phyloP scores from a whole-genome alignment of 2,888 invertebrate species.

The Lithodes maja region DNA sequence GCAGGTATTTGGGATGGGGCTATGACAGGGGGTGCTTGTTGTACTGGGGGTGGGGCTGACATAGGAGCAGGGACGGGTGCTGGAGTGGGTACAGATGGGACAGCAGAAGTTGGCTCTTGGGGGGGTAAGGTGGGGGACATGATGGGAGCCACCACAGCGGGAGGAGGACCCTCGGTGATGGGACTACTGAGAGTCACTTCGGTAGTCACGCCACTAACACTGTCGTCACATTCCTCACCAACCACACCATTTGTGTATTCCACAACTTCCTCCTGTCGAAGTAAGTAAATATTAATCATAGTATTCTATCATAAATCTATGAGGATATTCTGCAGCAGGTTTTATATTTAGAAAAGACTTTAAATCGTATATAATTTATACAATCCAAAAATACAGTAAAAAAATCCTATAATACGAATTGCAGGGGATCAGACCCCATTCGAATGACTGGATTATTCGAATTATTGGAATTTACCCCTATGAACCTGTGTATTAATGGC shows the following conservation, averaged over 20 bases:
- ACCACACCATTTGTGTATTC: slow-evolving; percentile 72
- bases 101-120: slow-evolving; percentile 27
- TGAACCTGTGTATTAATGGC: too few relatives aligned
- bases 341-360: too few relatives aligned
- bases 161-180: slow-evolving; percentile 56
- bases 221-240: slow-evolving; percentile 44
- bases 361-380: too few relatives aligned
- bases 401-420: too few relatives aligned
- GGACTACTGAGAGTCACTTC: slow-evolving; percentile 37
- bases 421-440: too few relatives aligned
- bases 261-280: slow-evolving; percentile 70
- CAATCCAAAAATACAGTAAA: too few relatives aligned
- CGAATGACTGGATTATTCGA: too few relatives aligned
- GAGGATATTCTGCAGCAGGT: too few relatives aligned
- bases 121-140: slow-evolving; percentile 44
- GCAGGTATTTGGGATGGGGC: neutral
- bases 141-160: slow-evolving; percentile 35
- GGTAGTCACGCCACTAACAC: neutral
- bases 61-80: neutral
- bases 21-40: slow-evolving; percentile 44
- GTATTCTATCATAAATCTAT: too few relatives aligned
- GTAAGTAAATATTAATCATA: neutral
- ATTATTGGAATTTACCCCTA: too few relatives aligned
- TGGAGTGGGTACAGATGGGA: neutral
- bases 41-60: slow-evolving; percentile 37